Base-by-base conservation (phyloP, 2,113 vertebrate species). In the Entosphenus tridentatus region DNA sequence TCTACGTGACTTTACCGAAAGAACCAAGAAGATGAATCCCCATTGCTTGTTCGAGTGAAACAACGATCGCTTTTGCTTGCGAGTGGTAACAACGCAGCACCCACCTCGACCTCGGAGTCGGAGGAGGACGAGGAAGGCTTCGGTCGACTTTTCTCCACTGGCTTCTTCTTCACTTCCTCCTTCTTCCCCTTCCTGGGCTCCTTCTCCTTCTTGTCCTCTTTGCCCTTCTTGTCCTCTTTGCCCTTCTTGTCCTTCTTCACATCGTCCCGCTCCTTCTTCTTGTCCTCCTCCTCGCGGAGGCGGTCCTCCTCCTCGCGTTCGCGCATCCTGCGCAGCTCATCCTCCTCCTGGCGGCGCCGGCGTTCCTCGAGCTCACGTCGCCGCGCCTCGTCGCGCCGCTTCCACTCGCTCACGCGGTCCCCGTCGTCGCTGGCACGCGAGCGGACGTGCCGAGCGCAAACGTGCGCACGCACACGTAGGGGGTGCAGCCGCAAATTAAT, bases 281-380 rank as follows among this genome's bases (percentile, higher is more conserved):
- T 58, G n/a, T 90, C 88, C 8, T 82, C 88, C 75, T 85, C 83
- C 70, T 80, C 82, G 75, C 86, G 84, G 59, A 87, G 87, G 2
- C 96, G 89, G 39, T 96, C 89, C 72, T 88, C 83, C 67, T 79
- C 87, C 76, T 98, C 90, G 70, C 85, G 78, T 74, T 93, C 89
- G 1, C 93, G 80, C 14, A 95, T 78, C 70, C 82, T 78, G 1
- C 87, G 85, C 69, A 96, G 80, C 75, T 93, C 92, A 73, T 96
- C 92, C 1, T 92, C 89, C 77, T 95, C 88, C 72, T 90, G 87
- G 10, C 82, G 85, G 78, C 84, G 87, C 79, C 88, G 78, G 11
- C 87, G 83, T 68, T 96, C 89, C 75, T 98, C 93, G 71, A 96
- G 81, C 76, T 92, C 93, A 2, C 83, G 77, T 10, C 81, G 76